A percentile compares a stretch with the other conserved stretches of the same genome.
phyloP scores from a whole-genome alignment of 2,797 vertebrate genomes.

The Myotis findleyi region DNA sequence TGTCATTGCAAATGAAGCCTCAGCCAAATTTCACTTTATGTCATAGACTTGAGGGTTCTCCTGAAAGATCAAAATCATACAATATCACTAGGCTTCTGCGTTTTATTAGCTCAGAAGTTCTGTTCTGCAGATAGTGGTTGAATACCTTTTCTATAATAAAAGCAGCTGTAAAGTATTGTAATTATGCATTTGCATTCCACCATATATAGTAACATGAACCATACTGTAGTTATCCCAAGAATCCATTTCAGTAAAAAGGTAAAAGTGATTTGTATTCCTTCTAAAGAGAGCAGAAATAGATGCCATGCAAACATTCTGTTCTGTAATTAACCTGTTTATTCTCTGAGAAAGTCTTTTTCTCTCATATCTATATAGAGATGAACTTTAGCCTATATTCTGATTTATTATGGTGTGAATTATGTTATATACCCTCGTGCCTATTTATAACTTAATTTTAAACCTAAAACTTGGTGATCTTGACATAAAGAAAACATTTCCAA shows the following conservation, averaged over 20 bases:
- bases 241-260: background rate
- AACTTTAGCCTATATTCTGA: background rate
- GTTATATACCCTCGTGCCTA: background rate
- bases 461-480: background rate
- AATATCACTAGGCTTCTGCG: background rate
- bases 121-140: background rate
- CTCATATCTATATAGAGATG: background rate
- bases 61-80: background rate
- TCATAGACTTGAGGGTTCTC: background rate
- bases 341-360: background rate
- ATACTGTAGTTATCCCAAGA: background rate
- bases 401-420: background rate
- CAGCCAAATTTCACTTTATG: background rate
- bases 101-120: background rate
- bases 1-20: background rate
- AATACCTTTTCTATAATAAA: constrained; percentile 1
- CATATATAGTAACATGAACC: background rate
- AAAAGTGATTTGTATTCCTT: constrained; percentile 10
- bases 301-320: background rate
- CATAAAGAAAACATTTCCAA: background rate
- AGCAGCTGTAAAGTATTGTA: background rate
- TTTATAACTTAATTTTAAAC: background rate
- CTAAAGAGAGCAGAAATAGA: constrained; percentile 17
- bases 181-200: background rate
- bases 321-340: background rate